Base-by-base conservation (phyloP, 2,888 invertebrate species). In the Philereme vetulata region DNA sequence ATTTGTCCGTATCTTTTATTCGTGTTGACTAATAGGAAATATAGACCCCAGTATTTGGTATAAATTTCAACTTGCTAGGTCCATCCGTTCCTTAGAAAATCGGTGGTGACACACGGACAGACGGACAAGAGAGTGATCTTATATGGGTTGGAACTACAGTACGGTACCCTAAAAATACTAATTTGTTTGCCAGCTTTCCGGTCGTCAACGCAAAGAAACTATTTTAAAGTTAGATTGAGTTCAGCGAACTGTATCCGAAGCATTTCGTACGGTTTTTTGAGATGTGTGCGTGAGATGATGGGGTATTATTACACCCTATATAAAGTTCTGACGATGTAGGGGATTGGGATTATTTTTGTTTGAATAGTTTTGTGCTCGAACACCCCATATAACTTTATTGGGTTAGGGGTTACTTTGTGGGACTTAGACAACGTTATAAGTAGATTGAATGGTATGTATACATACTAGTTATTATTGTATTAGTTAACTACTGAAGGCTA, bases 181-280 rank as follows among this genome's bases (percentile, higher is more conserved):
- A 75, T 74, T 64, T 60, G 64, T 65, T 67, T 49, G 52, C 53
- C 53, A 72, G 71, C 71, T 71, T 68, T 60, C 64, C 56, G 58
- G 69, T 66, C 70, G 66, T 72, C 71, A 74, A 72, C 71, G 62
- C 69, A 71, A 72, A 66, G 59, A 73, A 85, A 84, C 84, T 84
- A 82, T 83, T 85, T 80, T 80, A 82, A 85, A 85, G 79, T 85
- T 85, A 85, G 81, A 85, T 84, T 84, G 82, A 83, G 85, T 85
- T 85, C 71, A 70, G 64, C 55, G 52, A 75, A 80, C 75, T 74
- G 63, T 74, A 67, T 64, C 64, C 56, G 63, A 74, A 75, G 72
- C 71, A 72, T 77, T 78, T 80, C 67, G 72, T 71, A 72, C 51
- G 69, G 72, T 77, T 81, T 79, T 81, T 75, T 65, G 61, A 44